A percentile compares a stretch with the other conserved stretches of the same genome.
These are phyloP conservation scores for Clangula hyemalis DNA, from an alignment of 2,797 vertebrate species.

Conservation along the genomic window DNA sequence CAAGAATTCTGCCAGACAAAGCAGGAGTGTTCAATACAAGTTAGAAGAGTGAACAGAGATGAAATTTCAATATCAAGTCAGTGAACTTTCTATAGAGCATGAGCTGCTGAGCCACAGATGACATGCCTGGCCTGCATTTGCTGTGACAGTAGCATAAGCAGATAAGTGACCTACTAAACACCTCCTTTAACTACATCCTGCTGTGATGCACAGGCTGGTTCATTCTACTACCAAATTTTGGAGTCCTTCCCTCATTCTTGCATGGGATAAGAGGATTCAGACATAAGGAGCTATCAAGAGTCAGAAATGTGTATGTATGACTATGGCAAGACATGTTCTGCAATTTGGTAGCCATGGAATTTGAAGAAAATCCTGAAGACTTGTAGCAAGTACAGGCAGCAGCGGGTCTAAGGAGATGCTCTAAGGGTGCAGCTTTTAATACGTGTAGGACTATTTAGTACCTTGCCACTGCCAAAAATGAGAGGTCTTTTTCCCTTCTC, in stretches of 20 bases:
- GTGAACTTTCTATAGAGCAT: background rate
- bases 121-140: background rate
- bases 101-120: background rate
- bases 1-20: slow-evolving; percentile 2
- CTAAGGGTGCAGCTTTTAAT: background rate
- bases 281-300: background rate
- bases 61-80: background rate
- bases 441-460: background rate
- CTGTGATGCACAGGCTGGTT: background rate
- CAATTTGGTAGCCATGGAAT: background rate
- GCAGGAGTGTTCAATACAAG: background rate
- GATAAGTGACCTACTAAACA: background rate
- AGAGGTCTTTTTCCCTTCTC: background rate
- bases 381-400: background rate
- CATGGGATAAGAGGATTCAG: background rate
- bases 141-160: background rate
- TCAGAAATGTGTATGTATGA: background rate
- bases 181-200: background rate
- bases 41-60: background rate
- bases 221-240: background rate
- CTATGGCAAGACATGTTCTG: background rate
- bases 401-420: background rate
- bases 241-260: background rate
- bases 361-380: background rate
- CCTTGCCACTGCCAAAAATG: background rate